phyloP scores from a whole-genome alignment of 2,113 vertebrate genomes.

The Paradoxurus hermaphroditus region DNA sequence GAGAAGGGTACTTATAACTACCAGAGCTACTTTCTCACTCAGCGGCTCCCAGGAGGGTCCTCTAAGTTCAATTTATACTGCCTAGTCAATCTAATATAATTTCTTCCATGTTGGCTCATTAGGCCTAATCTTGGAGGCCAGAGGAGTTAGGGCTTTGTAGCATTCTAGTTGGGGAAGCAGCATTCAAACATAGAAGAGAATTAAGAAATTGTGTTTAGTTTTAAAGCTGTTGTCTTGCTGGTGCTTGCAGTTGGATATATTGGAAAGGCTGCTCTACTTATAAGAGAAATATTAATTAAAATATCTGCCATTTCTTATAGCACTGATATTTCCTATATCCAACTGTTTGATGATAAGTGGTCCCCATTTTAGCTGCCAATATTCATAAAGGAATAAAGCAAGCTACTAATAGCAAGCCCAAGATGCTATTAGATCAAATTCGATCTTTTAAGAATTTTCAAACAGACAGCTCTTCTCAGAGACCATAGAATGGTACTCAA shows the following conservation, averaged over 20 bases:
- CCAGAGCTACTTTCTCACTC: not conserved
- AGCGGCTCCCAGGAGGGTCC: no score
- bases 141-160: not conserved
- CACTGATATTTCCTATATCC: not conserved
- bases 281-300: not conserved
- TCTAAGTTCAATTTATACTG: not conserved
- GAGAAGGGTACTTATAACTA: not conserved
- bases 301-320: not conserved
- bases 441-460: not conserved
- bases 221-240: not conserved
- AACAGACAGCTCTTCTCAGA: not conserved
- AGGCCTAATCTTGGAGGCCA: not conserved
- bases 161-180: not conserved
- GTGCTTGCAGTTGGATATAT: not conserved
- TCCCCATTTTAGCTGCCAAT: not conserved
- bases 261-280: not conserved
- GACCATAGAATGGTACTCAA: not conserved
- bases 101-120: not conserved
- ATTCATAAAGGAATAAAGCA: not conserved
- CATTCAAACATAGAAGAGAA: not conserved
- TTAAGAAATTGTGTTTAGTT: rapidly evolving
- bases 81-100: not conserved
- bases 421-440: not conserved
- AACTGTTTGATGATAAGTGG: not conserved
- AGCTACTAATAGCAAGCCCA: not conserved